Percentiles rank a stretch among this genome's conserved stretches.
Conservation (phyloP, 2,888 invertebrate species). For the Tetragonisca angustula region DNA sequence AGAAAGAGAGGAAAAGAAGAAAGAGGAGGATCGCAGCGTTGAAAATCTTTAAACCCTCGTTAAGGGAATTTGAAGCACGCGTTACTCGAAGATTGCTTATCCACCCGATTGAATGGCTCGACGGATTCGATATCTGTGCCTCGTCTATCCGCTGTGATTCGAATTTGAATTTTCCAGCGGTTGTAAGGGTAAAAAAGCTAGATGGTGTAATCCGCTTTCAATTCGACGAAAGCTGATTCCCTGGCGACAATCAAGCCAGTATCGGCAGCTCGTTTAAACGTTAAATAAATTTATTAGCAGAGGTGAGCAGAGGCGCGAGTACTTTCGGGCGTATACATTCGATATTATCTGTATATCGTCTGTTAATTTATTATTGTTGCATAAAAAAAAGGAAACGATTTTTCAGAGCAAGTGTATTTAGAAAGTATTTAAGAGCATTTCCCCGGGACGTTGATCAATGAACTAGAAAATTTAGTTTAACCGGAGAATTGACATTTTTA, state of each 20-base stretch:
- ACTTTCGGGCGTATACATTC: no score
- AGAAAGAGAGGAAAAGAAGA: neutral
- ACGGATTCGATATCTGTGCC: neutral
- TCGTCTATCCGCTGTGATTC: neutral
- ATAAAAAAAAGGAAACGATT: no score
- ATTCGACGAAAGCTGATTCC: neutral
- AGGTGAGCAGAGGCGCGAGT: no score
- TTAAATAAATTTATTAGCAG: no score
- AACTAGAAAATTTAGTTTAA: no score
- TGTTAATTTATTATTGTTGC: neutral
- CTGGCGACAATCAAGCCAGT: neutral
- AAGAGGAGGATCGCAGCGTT: neutral
- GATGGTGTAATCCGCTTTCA: neutral
- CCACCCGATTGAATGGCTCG: neutral
- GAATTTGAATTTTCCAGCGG: neutral
- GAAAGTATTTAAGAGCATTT: no score
- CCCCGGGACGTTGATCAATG: no score
- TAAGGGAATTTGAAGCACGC: neutral
- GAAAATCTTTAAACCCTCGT: conserved; percentile 3
- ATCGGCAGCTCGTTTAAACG: neutral
- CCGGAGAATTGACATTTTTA: no score
- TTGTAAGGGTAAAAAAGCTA: no score
- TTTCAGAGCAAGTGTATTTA: no score
- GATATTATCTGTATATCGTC: neutral
- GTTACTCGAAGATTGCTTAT: neutral